Conservation (phyloP, 2,888 invertebrate species). For the Ochropleura leucogaster region DNA sequence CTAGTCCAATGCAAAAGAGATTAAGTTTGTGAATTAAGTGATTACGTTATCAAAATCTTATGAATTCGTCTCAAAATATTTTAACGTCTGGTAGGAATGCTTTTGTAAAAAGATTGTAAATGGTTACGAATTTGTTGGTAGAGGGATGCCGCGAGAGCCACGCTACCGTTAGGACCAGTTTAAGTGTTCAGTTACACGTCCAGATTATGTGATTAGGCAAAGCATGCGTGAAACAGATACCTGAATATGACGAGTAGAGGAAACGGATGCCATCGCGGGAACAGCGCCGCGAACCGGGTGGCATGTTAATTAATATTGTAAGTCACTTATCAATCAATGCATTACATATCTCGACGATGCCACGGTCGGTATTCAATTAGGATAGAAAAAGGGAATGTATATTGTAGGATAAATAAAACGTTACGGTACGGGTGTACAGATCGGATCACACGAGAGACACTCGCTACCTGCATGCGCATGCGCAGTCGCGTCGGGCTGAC, state of each 20-base stretch:
- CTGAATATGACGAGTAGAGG: conserved; percentile 77
- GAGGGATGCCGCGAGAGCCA: conserved; percentile 73
- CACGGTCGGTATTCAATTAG: conserved; percentile 75
- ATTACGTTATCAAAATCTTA: conserved; percentile 75
- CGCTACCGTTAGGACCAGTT: conserved; percentile 84
- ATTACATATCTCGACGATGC: conserved; percentile 79
- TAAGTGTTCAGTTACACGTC: conserved; percentile 89
- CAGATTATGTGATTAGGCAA: conserved; percentile 88
- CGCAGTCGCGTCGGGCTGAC: conserved; percentile 3
- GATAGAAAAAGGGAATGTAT: conserved; percentile 69
- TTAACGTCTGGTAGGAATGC: conserved; percentile 77
- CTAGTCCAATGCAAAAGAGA: conserved; percentile 90
- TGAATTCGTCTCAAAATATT: conserved; percentile 73
- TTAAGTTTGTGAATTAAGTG: conserved; percentile 87
- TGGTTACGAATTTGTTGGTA: conserved; percentile 77
- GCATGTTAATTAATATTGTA: conserved; percentile 69
- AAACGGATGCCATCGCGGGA: conserved; percentile 58
- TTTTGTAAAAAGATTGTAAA: conserved; percentile 80
- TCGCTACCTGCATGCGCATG: conserved; percentile 22
- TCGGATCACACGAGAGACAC: conserved; percentile 46
- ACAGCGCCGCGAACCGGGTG: conserved; percentile 60
- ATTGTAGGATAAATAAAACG: conserved; percentile 65
- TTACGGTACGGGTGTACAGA: conserved; percentile 58
- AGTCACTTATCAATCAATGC: conserved; percentile 70
- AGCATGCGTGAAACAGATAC: conserved; percentile 87